Base-by-base conservation (phyloP, 1,140 invertebrate genomes). In the Drosophila kepulauana region DNA sequence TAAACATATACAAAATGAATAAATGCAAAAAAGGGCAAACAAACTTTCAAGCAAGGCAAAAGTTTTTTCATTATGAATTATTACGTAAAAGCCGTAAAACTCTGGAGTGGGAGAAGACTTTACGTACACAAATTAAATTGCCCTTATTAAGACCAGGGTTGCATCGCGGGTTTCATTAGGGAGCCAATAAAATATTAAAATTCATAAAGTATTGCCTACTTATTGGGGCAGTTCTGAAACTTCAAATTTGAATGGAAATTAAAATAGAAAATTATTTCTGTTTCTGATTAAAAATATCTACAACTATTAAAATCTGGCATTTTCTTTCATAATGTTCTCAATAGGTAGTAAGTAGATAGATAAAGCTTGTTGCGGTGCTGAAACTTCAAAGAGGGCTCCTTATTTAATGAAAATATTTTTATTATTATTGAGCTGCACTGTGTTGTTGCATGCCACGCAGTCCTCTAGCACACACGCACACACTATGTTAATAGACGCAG, bases 1-100 rank as follows among this genome's bases (percentile, higher is more conserved):
- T 72, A 86, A 62, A 35, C 66, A 69, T 62, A 71, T 65, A 71
- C 58, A 81, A 65, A 52, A 73, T 69, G 13, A 15, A 62, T 58
- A 80, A 38, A 38, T 2, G 35, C 35, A 69, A 86, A 81, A 75
- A 68, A 63, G 41, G 5, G 6, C 11, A 58, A 28, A 38, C 58
- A 48, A 57, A 67, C 52, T 74, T 67, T 28, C 13, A 11, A 15
- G 51, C 20, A 51, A 25, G 61, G 16, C 61, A 43, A 88, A 88
- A 88, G 73, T 88, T 88, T 88, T 88, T 88, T 88, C 84, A 88
- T 88, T 88, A 88, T 88, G 81, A 88, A 81, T 88, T 88, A 88
- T 88, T 84, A 89, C 67, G 70, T 57, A 81, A 80, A 56, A 48
- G 41, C 10, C 8, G 5, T 62, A 43, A n/a, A 5, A 48, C 8